Percentiles rank a stretch among this genome's conserved stretches.
Conservation (phyloP, 2,113 vertebrate genomes). For the Theristicus caerulescens region DNA sequence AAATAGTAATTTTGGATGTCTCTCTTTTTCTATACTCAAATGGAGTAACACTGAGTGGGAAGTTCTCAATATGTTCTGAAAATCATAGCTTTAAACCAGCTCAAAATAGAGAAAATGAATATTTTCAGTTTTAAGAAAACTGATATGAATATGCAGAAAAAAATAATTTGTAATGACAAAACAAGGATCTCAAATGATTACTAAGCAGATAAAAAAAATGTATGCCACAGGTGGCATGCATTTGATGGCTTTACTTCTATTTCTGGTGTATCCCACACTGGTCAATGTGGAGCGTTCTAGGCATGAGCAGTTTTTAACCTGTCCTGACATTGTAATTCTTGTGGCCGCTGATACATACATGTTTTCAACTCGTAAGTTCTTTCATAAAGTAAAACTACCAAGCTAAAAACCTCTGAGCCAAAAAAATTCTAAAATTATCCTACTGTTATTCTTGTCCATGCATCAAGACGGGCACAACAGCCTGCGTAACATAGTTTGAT, state of each 20-base stretch:
- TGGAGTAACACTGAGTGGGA: not conserved
- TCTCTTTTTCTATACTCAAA: not conserved
- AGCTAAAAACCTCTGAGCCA: not conserved
- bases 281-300: not conserved
- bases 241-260: not conserved
- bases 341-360: not conserved
- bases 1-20: not conserved
- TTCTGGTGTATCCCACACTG: not conserved
- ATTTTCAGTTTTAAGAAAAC: not conserved
- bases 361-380: not conserved
- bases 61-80: not conserved
- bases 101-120: not conserved
- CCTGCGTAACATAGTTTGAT: not conserved
- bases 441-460: not conserved
- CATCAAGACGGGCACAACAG: not conserved
- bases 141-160: not conserved
- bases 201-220: not conserved
- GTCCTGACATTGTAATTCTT: not conserved
- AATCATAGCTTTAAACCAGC: not conserved
- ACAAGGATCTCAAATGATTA: not conserved
- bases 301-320: not conserved
- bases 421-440: not conserved
- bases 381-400: not conserved
- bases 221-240: not conserved
- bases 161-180: not conserved